Percentiles rank a stretch among this genome's conserved stretches.
Conservation (phyloP, 2,113 vertebrate genomes). For the Xiphorhynchus elegans region DNA sequence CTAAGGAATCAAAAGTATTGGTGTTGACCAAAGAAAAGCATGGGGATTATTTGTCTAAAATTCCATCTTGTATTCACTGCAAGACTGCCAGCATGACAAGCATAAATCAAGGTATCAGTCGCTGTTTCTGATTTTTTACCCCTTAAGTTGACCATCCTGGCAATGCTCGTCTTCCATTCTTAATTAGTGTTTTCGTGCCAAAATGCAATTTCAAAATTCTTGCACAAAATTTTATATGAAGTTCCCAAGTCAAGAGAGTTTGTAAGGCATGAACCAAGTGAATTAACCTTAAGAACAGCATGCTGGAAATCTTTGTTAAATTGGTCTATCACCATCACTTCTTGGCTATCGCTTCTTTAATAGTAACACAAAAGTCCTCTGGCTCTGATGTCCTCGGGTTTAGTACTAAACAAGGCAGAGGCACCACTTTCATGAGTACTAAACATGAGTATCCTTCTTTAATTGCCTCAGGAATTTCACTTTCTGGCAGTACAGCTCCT, state of each 20-base stretch:
- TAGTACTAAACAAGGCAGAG: neutral
- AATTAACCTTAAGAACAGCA: neutral
- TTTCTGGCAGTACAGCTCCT: neutral
- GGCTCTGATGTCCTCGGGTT: neutral
- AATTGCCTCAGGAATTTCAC: neutral
- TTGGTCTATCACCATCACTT: neutral
- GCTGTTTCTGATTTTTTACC: neutral
- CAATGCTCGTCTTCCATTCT: neutral
- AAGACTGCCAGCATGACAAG: neutral
- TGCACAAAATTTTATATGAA: neutral
- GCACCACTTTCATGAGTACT: rapidly evolving
- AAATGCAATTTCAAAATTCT: neutral
- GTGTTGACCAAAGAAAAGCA: neutral
- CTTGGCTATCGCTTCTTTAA: neutral
- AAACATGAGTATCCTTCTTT: neutral
- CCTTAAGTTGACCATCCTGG: neutral
- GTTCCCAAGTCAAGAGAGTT: neutral
- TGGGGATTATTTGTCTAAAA: neutral
- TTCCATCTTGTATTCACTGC: neutral
- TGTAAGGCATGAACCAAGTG: neutral
- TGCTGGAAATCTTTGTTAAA: neutral
- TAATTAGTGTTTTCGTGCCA: neutral
- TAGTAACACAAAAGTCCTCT: neutral
- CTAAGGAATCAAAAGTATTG: neutral
- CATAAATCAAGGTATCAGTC: neutral